Base-by-base conservation (phyloP, 1,140 invertebrate species). In the Acromyrmex charruanus region DNA sequence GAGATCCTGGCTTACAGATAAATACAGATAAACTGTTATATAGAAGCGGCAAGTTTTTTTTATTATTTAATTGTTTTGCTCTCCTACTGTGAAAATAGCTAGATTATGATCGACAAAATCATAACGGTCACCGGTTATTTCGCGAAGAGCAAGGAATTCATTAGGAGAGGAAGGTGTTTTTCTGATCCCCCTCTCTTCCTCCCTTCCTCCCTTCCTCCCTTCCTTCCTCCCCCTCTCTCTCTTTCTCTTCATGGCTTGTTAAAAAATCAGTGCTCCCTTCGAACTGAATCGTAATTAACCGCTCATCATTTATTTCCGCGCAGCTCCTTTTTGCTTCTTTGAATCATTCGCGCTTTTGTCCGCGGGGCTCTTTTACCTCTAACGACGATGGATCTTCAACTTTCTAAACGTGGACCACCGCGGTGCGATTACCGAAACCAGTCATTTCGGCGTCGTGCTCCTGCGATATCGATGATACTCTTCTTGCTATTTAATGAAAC, bases 401-500 rank as follows among this genome's bases (percentile, higher is more conserved):
- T 92, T 92, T 92, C 91, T 92, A 92, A 91, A 85, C 74, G 75
- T 51, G 58, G 63, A 0, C 69, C 88, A 87, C 35, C 69, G 75
- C 58, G 51, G 39, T 49, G 63, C 31, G 69, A 90, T 91, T 77
- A 86, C 77, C 86, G 89, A 91, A 92, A 92, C 86, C 63, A 58
- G 75, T 91, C 85, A 87, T 91, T 92, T 91, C 80, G 87, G 88
- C 63, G 77, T 88, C 85, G 74, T 74, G 69, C 25, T 80, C 31
- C 71, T 49, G 18, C 69, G 69, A 74, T 87, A 87, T 89, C 91
- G 86, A 84, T 85, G 86, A 80, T 80, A 84, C 63, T 82, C 77
- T 69, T 84, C 35, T 66, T 28, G 25, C 63, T 53, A 28, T 61
- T 89, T 93, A 91, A 93, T 90, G 89, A 91, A 92, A 87, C 69